These are phyloP conservation scores for Pheosia tremula DNA, from an alignment of 2,888 invertebrate genomes.

Conservation along the genomic window DNA sequence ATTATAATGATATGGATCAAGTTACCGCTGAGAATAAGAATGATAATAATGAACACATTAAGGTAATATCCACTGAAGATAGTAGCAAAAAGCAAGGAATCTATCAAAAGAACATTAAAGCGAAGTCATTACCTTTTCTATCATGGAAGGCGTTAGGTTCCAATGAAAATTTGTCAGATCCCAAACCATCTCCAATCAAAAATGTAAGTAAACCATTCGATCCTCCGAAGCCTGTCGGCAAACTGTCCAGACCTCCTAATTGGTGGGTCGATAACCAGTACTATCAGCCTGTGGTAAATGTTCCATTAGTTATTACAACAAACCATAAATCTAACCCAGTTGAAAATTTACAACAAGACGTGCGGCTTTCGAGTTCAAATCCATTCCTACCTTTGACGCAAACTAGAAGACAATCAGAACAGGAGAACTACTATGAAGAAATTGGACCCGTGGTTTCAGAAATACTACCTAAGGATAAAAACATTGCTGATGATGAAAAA, in stretches of 20 bases:
- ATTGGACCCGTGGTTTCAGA: slow-evolving; percentile 56
- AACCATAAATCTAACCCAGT: slow-evolving; percentile 31
- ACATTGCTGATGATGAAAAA: slow-evolving; percentile 76
- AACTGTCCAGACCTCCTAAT: slow-evolving; percentile 62
- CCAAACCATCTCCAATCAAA: slow-evolving; percentile 45
- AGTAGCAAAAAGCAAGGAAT: slow-evolving; percentile 49
- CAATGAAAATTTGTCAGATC: slow-evolving; percentile 50
- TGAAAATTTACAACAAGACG: slow-evolving; percentile 32
- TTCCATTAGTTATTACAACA: slow-evolving; percentile 69
- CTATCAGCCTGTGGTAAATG: slow-evolving; percentile 71
- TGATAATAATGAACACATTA: slow-evolving; percentile 10
- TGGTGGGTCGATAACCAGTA: slow-evolving; percentile 72
- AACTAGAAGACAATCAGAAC: slow-evolving; percentile 52
- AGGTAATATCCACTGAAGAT: slow-evolving; percentile 23
- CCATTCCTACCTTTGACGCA: slow-evolving; percentile 39
- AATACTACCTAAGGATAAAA: slow-evolving; percentile 46
- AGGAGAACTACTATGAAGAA: slow-evolving; percentile 77
- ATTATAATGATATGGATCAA: slow-evolving; percentile 73
- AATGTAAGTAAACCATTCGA: slow-evolving; percentile 38
- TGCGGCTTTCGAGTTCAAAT: slow-evolving; percentile 33
- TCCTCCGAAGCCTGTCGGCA: slow-evolving; percentile 49
- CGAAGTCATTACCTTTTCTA: slow-evolving; percentile 58
- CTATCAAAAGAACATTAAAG: slow-evolving; percentile 66
- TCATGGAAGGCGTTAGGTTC: slow-evolving; percentile 57
- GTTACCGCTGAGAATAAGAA: slow-evolving; percentile 46